phyloP scores from a whole-genome alignment of 2,113 vertebrate genomes.

The Ia io region DNA sequence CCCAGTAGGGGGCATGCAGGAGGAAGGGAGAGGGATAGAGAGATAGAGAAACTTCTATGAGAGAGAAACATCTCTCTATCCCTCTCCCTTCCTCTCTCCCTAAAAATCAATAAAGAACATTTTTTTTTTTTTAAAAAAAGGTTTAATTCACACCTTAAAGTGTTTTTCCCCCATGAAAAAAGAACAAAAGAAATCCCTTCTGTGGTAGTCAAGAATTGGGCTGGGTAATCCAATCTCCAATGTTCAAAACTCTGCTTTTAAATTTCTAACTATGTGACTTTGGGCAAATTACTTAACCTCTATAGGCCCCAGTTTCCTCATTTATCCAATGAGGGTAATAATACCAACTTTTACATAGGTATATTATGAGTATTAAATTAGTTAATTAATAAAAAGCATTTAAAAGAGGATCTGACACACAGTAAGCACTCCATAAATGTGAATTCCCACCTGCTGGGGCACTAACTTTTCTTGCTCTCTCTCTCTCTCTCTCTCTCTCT shows the following conservation, averaged over 20 bases:
- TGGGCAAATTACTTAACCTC: constrained; percentile 11
- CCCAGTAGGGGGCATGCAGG: too few species aligned
- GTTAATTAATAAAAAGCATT: constrained; percentile 28
- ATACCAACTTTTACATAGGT: neutral
- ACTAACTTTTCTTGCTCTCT: neutral
- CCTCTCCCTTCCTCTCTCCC: neutral
- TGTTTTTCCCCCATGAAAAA: neutral
- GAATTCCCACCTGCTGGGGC: neutral
- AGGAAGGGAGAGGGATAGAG: too few species aligned
- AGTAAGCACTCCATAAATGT: constrained; percentile 13
- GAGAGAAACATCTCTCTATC: too few species aligned
- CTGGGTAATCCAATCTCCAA: neutral
- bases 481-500: neutral
- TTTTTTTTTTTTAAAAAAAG: too few species aligned
- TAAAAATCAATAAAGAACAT: too few species aligned
- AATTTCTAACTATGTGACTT: constrained; percentile 14
- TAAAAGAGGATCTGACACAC: neutral
- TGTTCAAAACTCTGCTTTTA: constrained; percentile 9
- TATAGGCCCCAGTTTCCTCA: neutral
- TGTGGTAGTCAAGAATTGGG: neutral
- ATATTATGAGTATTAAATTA: neutral
- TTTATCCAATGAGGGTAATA: constrained; percentile 35
- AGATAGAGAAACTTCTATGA: too few species aligned
- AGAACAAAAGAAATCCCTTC: neutral
- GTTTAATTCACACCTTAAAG: too few species aligned